phyloP scores from a whole-genome alignment of 2,888 invertebrate genomes.

The Neria commutata region DNA sequence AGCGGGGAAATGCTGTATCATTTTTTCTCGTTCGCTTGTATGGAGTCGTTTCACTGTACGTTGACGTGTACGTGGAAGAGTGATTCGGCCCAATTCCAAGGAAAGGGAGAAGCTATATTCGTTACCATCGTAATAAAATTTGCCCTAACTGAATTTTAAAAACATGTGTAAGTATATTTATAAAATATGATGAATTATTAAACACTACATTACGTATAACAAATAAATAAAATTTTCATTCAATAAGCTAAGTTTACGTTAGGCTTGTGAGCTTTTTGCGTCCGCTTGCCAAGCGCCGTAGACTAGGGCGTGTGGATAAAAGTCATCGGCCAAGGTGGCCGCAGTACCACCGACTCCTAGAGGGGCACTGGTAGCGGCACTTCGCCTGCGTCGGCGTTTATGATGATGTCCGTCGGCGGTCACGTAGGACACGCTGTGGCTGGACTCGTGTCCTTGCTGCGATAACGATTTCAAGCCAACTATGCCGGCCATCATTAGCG shows the following conservation, averaged over 20 bases:
- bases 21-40: no score
- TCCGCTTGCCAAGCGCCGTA: conserved; percentile 64
- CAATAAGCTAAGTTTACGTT: no score
- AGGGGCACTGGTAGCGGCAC: background rate
- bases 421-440: conserved; percentile 67
- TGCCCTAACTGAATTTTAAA: background rate
- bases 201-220: conserved; percentile 16
- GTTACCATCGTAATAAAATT: no score
- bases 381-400: conserved; percentile 46
- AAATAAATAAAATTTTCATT: conserved; percentile 27
- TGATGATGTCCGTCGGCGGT: conserved; percentile 55
- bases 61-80: no score
- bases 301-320: conserved; percentile 59
- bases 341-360: no score
- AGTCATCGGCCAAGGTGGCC: conserved; percentile 5
- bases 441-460: conserved; percentile 62
- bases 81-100: no score
- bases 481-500: conserved; percentile 76
- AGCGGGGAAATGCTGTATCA: no score
- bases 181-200: conserved; percentile 33
- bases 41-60: no score
- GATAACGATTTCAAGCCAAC: conserved; percentile 76
- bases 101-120: no score
- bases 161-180: background rate
- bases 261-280: no score